Base-by-base conservation (phyloP, 2,113 vertebrate species). In the Myotis yumanensis region DNA sequence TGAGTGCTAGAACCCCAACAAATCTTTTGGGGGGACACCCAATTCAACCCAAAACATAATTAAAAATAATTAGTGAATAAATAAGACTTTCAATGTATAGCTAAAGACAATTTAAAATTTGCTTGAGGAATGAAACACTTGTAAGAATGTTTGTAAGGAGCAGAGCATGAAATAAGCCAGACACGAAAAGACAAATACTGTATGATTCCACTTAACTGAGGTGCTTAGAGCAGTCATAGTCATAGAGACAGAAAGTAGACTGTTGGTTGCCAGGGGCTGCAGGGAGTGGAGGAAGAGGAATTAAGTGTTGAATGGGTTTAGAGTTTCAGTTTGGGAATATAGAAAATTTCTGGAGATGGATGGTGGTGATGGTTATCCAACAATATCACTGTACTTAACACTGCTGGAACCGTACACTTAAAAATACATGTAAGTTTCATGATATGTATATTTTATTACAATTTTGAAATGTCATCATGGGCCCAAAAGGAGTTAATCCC, bases 21-120 rank as follows among this genome's bases (percentile, higher is more conserved):
- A 32, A 83, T 20, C 48, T 37, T 4, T n/a, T n/a, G 11, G 22
- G 28, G 1, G 4, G 7, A 2, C 20, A 40, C 11, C 8, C 3
- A 89, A 51, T 75, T 51, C 28, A 64, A 43, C 22, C 37, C 4
- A 23, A 22, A 81, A 72, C 2, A 32, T 11, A 35, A 66, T 23
- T 95, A 92, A 95, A 95, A 92, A 25, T 25, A 77, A 92, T 96
- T 96, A 96, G 86, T 86, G 95, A 97, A 88, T 79, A 97, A 95
- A 66, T 91, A 54, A 85, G 22, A 84, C 97, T 81, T 97, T 93
- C 90, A 59, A 43, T 62, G 12, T 68, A 54, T 48, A 89, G 7
- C 25, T 7, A n/a, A 95, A 90, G 23, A 51, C 3, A 77, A 35
- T 79, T 37, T 91, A 17, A 86, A 69, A 7, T 93, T 64, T 80